A percentile compares a stretch with the other conserved stretches of the same genome.
Evolutionary conservation across 2,888 invertebrate genomes (phyloP).

Genomic region (Leptopterna dolabrata): DNA sequence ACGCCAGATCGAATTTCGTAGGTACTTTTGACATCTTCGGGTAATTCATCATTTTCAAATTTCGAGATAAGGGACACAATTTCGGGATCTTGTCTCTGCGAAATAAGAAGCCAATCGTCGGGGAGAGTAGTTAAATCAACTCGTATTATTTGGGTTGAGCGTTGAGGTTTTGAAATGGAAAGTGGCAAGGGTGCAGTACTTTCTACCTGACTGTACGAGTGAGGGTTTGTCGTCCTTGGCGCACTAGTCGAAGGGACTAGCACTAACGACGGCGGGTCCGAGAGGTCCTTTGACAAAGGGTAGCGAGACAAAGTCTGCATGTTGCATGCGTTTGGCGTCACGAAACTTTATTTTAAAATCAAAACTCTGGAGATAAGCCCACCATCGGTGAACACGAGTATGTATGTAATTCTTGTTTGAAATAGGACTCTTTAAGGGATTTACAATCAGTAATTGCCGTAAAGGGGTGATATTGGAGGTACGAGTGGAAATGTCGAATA

Average conservation of each 20-base stretch:
- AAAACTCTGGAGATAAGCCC: slow-evolving; percentile 63
- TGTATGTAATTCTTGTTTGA: slow-evolving; percentile 64
- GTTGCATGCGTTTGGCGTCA: slow-evolving; percentile 63
- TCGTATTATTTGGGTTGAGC: not conserved
- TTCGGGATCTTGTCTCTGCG: not conserved
- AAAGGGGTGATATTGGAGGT: slow-evolving; percentile 64
- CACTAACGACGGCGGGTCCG: not conserved
- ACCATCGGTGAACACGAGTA: slow-evolving; percentile 64
- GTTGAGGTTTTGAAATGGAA: not conserved
- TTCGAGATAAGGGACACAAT: not conserved
- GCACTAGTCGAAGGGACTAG: too few relatives aligned
- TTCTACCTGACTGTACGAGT: too few relatives aligned
- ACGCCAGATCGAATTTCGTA: slow-evolving; percentile 55
- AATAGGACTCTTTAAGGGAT: slow-evolving; percentile 63
- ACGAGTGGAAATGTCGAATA: slow-evolving; percentile 65
- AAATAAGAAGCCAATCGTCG: slow-evolving; percentile 27
- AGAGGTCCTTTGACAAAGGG: not conserved
- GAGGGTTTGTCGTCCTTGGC: not conserved
- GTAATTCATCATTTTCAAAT: too few relatives aligned
- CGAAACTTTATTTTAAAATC: slow-evolving; percentile 61
- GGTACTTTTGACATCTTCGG: slow-evolving; percentile 32
- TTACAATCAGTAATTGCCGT: slow-evolving; percentile 65
- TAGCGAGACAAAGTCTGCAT: slow-evolving; percentile 64
- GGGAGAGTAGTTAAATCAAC: slow-evolving; percentile 7
- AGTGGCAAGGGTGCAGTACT: too few relatives aligned